These are phyloP conservation scores for Platycheirus rosarum DNA, from an alignment of 2,888 invertebrate genomes.

Conservation along the genomic window DNA sequence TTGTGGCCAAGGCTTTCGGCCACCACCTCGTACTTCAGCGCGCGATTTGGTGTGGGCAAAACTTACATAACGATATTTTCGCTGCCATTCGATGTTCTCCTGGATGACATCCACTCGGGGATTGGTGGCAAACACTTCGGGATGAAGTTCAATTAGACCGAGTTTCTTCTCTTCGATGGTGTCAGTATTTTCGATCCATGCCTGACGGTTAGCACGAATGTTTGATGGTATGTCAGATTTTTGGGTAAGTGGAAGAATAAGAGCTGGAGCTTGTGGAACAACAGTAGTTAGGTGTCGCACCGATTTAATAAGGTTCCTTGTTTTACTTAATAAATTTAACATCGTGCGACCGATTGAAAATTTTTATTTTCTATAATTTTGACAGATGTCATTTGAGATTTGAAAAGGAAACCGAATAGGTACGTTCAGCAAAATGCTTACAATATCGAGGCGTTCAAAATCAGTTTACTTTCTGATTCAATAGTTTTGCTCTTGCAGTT, in stretches of 20 bases:
- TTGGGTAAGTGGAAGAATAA: conserved; percentile 77
- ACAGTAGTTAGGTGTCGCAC: conserved; percentile 41
- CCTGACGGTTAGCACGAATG: conserved; percentile 84
- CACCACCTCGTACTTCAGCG: conserved; percentile 94
- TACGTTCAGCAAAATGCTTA: too few relatives aligned
- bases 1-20: conserved; percentile 98
- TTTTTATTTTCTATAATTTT: conserved; percentile 24
- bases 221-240: conserved; percentile 75
- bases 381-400: conserved; percentile 23
- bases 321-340: conserved; percentile 65
- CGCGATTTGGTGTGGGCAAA: conserved; percentile 90
- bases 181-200: conserved; percentile 94
- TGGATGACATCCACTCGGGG: conserved; percentile 95
- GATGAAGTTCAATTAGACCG: conserved; percentile 95
- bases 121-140: conserved; percentile 90
- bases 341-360: conserved; percentile 16
- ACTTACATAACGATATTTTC: conserved; percentile 90
- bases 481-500: too few relatives aligned
- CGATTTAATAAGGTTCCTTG: conserved; percentile 51
- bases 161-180: conserved; percentile 89
- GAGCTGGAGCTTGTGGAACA: conserved; percentile 54
- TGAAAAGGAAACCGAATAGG: too few relatives aligned
- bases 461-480: too few relatives aligned
- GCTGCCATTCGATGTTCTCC: conserved; percentile 94
- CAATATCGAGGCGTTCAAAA: too few relatives aligned